Conservation (phyloP, 2,113 vertebrate genomes). For the Hypanus sabinus region DNA sequence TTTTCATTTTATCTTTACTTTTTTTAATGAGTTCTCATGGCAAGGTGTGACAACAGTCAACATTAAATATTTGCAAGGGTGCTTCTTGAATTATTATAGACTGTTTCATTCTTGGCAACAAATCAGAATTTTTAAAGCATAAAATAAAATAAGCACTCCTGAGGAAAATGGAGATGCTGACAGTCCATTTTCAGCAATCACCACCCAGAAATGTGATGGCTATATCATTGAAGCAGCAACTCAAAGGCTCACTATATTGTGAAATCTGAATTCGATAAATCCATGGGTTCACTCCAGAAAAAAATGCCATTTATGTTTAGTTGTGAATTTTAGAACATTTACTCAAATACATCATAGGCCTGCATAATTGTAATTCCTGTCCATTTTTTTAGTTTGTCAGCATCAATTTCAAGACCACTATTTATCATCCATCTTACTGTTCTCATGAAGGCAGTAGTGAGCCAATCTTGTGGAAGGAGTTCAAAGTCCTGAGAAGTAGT, state of each 20-base stretch:
- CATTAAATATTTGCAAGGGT: background rate
- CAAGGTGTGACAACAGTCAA: background rate
- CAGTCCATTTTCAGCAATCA: background rate
- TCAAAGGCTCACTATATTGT: background rate
- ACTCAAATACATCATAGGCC: no score
- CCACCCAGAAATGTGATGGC: background rate
- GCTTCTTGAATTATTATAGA: background rate
- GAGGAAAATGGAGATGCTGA: background rate
- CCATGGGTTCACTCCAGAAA: background rate
- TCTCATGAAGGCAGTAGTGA: no score
- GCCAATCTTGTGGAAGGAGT: no score
- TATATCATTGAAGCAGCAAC: background rate
- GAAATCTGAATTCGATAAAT: background rate
- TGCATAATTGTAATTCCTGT: no score
- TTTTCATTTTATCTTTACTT: background rate
- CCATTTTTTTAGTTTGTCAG: no score
- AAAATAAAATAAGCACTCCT: background rate
- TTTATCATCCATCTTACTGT: no score
- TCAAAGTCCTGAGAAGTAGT: no score
- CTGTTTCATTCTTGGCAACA: background rate
- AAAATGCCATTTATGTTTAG: background rate
- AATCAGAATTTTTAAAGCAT: background rate
- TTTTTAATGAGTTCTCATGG: background rate
- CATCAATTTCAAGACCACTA: no score
- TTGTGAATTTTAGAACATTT: no score